A percentile compares a stretch with the other conserved stretches of the same genome.
Conservation (phyloP, 2,113 vertebrate genomes). For the Petromus typicus region DNA sequence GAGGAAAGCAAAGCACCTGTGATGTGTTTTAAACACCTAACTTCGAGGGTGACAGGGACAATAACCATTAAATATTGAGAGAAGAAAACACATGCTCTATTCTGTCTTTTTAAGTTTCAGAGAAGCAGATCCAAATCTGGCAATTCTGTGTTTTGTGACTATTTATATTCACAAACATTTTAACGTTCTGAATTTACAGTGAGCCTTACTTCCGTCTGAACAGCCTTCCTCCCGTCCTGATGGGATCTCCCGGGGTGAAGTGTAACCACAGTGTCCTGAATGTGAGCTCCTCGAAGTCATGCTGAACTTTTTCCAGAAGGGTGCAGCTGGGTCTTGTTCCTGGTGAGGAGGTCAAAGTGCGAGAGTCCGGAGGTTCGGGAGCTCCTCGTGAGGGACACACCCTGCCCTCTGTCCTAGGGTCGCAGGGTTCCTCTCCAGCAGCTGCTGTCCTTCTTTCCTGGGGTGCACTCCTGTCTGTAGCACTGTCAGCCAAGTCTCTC, state of each 20-base stretch:
- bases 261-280: neutral
- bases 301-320: neutral
- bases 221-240: neutral
- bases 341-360: neutral
- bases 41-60: no score
- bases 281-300: no score
- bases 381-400: neutral
- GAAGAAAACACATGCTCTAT: neutral
- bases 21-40: neutral
- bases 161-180: neutral
- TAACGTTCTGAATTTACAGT: neutral
- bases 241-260: neutral
- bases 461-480: neutral
- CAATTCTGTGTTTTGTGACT: neutral
- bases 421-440: neutral
- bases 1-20: neutral
- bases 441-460: neutral
- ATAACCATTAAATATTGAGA: neutral
- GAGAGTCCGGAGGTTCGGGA: neutral
- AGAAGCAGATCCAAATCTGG: neutral
- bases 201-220: neutral
- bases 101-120: neutral
- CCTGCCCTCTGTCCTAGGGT: neutral
- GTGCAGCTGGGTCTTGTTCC: neutral
- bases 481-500: accelerated